Base-by-base conservation (phyloP, 2,113 vertebrate genomes). In the Amblyornis subalaris region DNA sequence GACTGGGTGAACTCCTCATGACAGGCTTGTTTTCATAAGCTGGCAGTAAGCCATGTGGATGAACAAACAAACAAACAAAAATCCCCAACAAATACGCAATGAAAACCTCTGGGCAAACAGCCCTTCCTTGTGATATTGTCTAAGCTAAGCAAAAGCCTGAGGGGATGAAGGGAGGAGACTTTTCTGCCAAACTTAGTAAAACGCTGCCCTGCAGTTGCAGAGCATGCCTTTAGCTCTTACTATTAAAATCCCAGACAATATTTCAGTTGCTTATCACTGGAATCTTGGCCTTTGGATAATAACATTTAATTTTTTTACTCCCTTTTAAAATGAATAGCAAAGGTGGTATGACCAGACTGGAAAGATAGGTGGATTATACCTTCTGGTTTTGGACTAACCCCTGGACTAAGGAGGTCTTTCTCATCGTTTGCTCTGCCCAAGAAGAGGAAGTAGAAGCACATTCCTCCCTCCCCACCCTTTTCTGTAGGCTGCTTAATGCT, bases 61-160 rank as follows among this genome's bases (percentile, higher is more conserved):
- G 93, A 96, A 77, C 88, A 93, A 95, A 95, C 94, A 96, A 95
- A 96, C 94, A 97, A 95, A 96, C 91, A 95, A 97, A 96, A 93
- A 84, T 74, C 84, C 92, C 61, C 89, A 87, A 15, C 60, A 95
- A 96, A 90, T 88, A 88, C 15, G 10, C 85, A 88, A 85, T 86
- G 85, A 95, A 97, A 96, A 97, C 88, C 88, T 95, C 91, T 95
- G 93, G 94, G 93, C 94, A 95, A 88, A 55, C 72, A 95, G 95
- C 96, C 93, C 65, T 95, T 95, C 92, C 96, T 95, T 96, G 95
- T 95, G 91, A 96, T 94, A 95, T 88, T 95, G 95, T 96, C 93
- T 97, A 76, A 94, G 93, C 93, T 90, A 65, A 95, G 93, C 90
- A 86, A 76, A 80, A 84, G 93, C 95, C 93, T 61, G 78, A 81